phyloP scores from a whole-genome alignment of 2,888 invertebrate genomes.

The Helobdella robusta region DNA sequence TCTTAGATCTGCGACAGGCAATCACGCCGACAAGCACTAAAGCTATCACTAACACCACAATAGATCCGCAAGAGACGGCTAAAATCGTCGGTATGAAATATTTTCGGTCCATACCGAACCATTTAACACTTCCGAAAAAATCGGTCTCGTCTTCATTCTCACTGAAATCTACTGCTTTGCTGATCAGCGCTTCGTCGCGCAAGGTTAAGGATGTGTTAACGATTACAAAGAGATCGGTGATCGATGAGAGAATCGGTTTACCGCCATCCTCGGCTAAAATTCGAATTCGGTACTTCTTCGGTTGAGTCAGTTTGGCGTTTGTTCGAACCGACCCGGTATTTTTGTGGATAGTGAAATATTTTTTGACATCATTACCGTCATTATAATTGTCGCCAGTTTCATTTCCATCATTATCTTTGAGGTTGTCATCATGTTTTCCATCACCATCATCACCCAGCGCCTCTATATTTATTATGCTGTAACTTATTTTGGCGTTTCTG shows the following conservation, averaged over 20 bases:
- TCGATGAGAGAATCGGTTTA: conserved; percentile 7
- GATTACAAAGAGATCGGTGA: not conserved
- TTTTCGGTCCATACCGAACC: conserved; percentile 13
- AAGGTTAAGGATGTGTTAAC: conserved; percentile 8
- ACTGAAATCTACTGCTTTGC: not conserved
- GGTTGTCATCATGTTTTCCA: not conserved
- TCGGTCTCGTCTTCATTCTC: not conserved
- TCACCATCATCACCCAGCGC: not conserved
- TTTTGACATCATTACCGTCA: conserved; percentile 2
- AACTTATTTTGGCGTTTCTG: not conserved
- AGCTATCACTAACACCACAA: not conserved
- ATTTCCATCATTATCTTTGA: not conserved
- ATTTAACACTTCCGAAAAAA: too few relatives aligned
- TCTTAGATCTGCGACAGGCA: conserved; percentile 7
- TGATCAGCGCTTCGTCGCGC: not conserved
- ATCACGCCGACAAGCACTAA: not conserved
- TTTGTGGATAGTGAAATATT: not conserved
- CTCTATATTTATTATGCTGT: not conserved
- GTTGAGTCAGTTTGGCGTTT: too few relatives aligned
- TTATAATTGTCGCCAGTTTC: not conserved
- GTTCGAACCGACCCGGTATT: too few relatives aligned
- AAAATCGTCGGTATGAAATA: conserved; percentile 5
- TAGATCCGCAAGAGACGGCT: conserved; percentile 17
- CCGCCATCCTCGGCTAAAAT: conserved; percentile 20
- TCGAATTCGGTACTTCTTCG: not conserved